Evolutionary conservation across 2,888 invertebrate species (phyloP).

Genomic region (Stegophylla sp.): DNA sequence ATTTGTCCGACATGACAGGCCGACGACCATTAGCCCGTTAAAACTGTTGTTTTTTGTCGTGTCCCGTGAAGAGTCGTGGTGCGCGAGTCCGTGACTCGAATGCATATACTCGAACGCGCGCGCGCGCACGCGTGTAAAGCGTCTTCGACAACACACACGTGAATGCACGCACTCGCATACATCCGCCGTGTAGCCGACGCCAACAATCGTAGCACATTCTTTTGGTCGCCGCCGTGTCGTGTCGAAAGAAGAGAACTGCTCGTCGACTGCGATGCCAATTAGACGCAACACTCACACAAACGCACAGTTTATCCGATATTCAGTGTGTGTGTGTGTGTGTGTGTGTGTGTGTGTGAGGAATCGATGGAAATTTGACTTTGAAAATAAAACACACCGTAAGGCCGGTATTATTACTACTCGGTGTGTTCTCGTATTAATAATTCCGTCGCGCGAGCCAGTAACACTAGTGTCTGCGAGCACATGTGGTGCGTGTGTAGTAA

Average conservation of each 20-base stretch:
- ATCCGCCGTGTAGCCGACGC: background rate
- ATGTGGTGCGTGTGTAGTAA: background rate
- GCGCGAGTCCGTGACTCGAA: constrained; percentile 48
- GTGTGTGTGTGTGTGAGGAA: background rate
- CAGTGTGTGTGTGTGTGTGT: too few relatives aligned
- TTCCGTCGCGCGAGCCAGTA: constrained; percentile 2
- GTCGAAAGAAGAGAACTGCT: background rate
- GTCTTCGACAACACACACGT: background rate
- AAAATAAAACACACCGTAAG: background rate
- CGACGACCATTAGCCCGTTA: constrained; percentile 50
- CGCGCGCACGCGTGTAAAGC: background rate
- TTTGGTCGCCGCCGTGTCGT: constrained; percentile 6
- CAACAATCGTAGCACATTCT: constrained; percentile 28
- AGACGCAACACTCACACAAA: background rate
- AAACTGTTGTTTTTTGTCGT: constrained; percentile 50
- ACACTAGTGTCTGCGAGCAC: background rate
- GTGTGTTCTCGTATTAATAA: constrained; percentile 19
- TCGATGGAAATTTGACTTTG: constrained; percentile 11
- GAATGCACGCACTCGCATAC: background rate
- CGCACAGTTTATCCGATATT: background rate
- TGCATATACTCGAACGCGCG: background rate
- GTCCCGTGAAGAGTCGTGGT: constrained; percentile 34
- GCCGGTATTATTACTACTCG: background rate
- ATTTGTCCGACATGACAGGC: constrained; percentile 47
- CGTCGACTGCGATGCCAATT: constrained; percentile 49